Conservation (phyloP, 2,113 vertebrate species). For the Phylloscopus trochilus region DNA sequence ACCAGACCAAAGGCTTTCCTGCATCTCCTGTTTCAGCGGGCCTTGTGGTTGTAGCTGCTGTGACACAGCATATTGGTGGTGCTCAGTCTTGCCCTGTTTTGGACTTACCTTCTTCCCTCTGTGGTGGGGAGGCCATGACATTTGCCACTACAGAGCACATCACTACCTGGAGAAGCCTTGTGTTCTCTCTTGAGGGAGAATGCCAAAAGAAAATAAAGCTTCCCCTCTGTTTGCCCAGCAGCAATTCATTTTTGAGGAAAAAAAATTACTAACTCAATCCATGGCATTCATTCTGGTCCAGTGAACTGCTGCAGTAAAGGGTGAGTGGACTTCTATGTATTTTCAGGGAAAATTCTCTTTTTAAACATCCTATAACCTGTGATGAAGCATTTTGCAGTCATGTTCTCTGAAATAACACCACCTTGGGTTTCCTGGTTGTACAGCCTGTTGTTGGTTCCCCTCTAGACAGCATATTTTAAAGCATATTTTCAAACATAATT, state of each 20-base stretch:
- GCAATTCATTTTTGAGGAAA: not conserved
- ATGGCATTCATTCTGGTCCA: not conserved
- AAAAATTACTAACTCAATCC: not conserved
- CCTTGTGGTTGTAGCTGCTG: not conserved
- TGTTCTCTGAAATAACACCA: not conserved
- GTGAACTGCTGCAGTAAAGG: not conserved
- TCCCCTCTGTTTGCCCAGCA: not conserved
- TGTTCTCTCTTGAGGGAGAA: not conserved
- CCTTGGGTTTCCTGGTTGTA: not conserved
- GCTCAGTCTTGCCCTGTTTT: not conserved
- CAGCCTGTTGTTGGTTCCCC: not conserved
- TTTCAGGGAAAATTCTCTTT: not conserved
- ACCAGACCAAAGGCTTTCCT: not conserved
- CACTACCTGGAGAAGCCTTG: not conserved
- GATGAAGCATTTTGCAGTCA: not conserved
- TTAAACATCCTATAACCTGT: not conserved
- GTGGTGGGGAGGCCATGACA: not conserved
- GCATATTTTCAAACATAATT: not conserved
- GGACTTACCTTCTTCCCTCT: not conserved
- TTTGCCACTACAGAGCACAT: not conserved
- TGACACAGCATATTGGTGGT: not conserved
- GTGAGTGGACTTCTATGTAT: fast-evolving
- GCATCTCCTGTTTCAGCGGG: not conserved
- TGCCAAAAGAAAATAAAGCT: not conserved
- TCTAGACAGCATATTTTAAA: not conserved